A percentile compares a stretch with the other conserved stretches of the same genome.
Conservation (phyloP, 2,113 vertebrate genomes). For the Poecile atricapillus region DNA sequence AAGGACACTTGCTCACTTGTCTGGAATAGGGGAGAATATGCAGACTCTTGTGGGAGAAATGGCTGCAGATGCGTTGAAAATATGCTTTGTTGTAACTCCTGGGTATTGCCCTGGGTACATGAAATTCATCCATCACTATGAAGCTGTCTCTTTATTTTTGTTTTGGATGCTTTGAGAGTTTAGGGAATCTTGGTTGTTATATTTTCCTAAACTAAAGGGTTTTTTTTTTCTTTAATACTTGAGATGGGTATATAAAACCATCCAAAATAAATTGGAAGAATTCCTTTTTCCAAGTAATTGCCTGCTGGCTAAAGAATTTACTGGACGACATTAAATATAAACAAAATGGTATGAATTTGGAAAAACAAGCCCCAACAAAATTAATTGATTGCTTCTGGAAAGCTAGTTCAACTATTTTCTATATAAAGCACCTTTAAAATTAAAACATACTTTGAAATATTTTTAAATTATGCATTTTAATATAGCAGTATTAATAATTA, state of each 20-base stretch:
- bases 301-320: not conserved
- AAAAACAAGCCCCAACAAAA: not conserved
- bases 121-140: not conserved
- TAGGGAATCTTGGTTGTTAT: not conserved
- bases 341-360: not conserved
- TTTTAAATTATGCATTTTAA: not conserved
- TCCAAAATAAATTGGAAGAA: slow-evolving; percentile 7
- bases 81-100: not conserved
- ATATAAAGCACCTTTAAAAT: not conserved
- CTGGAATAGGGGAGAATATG: not conserved
- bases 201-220: not conserved
- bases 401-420: not conserved
- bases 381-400: not conserved
- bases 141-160: not conserved
- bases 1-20: slow-evolving; percentile 9
- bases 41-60: not conserved
- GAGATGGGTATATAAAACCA: not conserved
- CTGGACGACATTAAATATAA: not conserved
- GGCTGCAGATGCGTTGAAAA: not conserved
- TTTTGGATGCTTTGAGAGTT: not conserved
- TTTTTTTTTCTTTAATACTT: not conserved
- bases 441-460: not conserved
- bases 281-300: not conserved
- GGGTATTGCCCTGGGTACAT: not conserved
- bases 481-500: not conserved